Percentiles rank a stretch among this genome's conserved stretches.
phyloP scores from a whole-genome alignment of 2,888 invertebrate species.

The Apodemia hepburni region DNA sequence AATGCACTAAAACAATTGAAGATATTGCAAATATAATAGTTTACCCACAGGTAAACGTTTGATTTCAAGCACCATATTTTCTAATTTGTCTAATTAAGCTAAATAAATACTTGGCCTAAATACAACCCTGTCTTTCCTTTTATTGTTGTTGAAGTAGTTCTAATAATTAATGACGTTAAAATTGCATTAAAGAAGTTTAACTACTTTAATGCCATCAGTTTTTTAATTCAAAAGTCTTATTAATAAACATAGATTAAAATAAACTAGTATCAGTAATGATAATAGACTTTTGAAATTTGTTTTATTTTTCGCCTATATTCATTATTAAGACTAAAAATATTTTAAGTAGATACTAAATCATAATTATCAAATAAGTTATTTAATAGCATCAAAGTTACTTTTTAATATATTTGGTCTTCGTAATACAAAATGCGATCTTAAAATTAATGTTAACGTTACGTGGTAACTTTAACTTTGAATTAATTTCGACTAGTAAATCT shows the following conservation, averaged over 20 bases:
- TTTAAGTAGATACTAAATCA: no score
- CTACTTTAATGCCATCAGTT: background rate
- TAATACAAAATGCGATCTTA: conserved; percentile 9
- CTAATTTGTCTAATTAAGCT: conserved; percentile 45
- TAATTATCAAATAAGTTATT: no score
- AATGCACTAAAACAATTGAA: background rate
- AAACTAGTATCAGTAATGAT: no score
- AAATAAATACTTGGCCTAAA: conserved; percentile 65
- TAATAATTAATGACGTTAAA: background rate
- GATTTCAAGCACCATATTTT: conserved; percentile 29
- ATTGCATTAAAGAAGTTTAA: background rate
- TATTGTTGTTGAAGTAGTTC: conserved; percentile 28
- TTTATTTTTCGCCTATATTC: no score
- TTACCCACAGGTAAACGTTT: conserved; percentile 29
- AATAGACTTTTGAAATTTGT: no score
- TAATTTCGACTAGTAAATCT: background rate
- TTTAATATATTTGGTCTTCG: background rate
- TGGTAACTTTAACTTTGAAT: background rate
- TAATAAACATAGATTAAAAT: no score
- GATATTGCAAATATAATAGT: conserved; percentile 13
- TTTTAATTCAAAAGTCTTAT: no score
- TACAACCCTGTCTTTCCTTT: conserved; percentile 41
- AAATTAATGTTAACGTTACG: background rate
- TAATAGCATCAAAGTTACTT: conserved; percentile 3
- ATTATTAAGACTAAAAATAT: no score